Evolutionary conservation across 2,888 invertebrate genomes (phyloP).

Genomic region (Heliconius erato): DNA sequence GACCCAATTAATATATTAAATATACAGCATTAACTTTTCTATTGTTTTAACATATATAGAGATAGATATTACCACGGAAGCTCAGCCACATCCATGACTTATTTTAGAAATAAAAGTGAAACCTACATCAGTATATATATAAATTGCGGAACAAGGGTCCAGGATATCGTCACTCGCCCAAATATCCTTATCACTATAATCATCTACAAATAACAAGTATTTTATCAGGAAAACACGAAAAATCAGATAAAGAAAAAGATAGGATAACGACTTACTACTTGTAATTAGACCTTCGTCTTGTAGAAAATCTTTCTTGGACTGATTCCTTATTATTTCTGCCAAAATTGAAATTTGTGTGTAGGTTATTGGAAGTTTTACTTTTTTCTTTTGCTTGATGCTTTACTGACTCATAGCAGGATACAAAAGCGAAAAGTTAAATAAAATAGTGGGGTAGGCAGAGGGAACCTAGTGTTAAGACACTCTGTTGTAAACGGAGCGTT

Average conservation of each 20-base stretch:
- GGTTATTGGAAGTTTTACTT: not conserved
- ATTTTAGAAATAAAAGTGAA: too few relatives aligned
- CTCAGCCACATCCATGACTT: too few relatives aligned
- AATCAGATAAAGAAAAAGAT: not conserved
- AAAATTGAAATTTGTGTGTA: not conserved
- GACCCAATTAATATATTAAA: too few relatives aligned
- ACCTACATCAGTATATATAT: too few relatives aligned
- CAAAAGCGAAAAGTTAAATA: too few relatives aligned
- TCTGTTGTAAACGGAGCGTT: too few relatives aligned
- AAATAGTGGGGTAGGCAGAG: too few relatives aligned
- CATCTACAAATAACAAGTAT: not conserved
- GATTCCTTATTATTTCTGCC: not conserved
- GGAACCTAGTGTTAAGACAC: too few relatives aligned
- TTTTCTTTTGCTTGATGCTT: not conserved
- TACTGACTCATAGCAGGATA: too few relatives aligned
- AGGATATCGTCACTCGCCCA: not conserved
- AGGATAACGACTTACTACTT: not conserved
- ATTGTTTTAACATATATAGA: too few relatives aligned
- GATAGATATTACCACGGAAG: too few relatives aligned
- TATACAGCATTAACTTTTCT: too few relatives aligned
- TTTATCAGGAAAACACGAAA: not conserved
- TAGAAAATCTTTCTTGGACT: constrained; percentile 1
- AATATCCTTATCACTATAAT: not conserved
- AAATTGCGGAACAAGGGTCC: not conserved
- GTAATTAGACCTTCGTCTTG: constrained; percentile 4